A percentile compares a stretch with the other conserved stretches of the same genome.
Conservation (phyloP, 1,140 invertebrate species). For the Hylaeus volcanicus region DNA sequence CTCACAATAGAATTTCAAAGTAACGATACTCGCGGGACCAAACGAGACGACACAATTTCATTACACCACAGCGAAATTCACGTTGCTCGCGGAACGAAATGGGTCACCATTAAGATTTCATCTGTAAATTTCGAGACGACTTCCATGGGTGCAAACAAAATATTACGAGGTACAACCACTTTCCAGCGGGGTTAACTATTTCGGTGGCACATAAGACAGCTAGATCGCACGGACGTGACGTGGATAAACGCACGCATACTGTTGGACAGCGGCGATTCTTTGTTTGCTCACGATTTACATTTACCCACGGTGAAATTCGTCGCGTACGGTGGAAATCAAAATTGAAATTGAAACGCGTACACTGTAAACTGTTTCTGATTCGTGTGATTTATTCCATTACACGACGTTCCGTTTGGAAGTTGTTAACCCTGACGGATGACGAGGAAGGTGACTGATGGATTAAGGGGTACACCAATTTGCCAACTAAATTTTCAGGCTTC, state of each 20-base stretch:
- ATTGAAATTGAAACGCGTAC: constrained; percentile 63
- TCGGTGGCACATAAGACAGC: constrained; percentile 6
- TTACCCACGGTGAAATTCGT: constrained; percentile 19
- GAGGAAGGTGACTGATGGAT: too few species aligned
- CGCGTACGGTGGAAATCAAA: constrained; percentile 43
- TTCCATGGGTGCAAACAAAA: background rate
- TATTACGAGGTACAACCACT: too few species aligned
- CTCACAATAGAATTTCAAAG: constrained; percentile 38
- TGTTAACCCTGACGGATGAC: too few species aligned
- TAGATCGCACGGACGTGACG: background rate
- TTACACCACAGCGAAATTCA: constrained; percentile 7
- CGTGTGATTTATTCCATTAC: constrained; percentile 31
- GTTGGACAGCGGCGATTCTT: constrained; percentile 33
- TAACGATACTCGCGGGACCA: background rate
- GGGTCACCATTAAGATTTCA: constrained; percentile 24
- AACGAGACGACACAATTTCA: constrained; percentile 37
- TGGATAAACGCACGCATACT: constrained; percentile 13
- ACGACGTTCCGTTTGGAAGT: too few species aligned
- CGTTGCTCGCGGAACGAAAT: constrained; percentile 23
- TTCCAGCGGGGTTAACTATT: too few species aligned
- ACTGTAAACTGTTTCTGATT: constrained; percentile 58
- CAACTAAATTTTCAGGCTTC: too few species aligned
- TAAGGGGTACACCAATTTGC: too few species aligned
- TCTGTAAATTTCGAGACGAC: constrained; percentile 19
- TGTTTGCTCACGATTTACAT: constrained; percentile 61